These are phyloP conservation scores for Steinernema khuongi DNA, from an alignment of 1,140 invertebrate genomes.

Conservation along the genomic window DNA sequence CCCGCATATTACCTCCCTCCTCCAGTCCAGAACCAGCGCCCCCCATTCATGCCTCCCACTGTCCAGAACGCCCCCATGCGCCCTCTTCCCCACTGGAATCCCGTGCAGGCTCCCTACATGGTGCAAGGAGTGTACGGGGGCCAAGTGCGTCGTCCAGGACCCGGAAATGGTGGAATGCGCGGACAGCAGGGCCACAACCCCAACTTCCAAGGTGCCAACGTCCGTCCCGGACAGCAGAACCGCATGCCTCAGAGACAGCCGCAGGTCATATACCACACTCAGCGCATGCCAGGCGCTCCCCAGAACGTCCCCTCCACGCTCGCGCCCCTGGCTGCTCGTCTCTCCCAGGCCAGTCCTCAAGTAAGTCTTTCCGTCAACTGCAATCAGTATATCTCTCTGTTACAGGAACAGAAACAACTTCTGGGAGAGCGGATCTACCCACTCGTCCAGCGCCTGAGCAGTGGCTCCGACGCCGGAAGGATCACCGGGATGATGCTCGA, in stretches of 20 bases:
- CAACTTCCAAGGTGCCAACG: neutral
- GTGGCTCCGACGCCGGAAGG: slow-evolving; percentile 72
- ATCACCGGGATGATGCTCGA: slow-evolving; percentile 99
- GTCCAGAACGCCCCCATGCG: slow-evolving; percentile 70
- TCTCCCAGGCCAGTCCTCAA: slow-evolving; percentile 82
- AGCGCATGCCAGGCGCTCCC: neutral
- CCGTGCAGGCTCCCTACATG: slow-evolving; percentile 2
- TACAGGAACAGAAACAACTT: slow-evolving; percentile 95
- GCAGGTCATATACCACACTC: neutral
- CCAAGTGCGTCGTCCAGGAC: neutral
- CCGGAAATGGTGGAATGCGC: neutral
- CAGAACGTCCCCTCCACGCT: neutral
- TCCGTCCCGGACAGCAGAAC: neutral
- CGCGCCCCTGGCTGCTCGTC: slow-evolving; percentile 73
- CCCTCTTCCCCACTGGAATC: slow-evolving; percentile 77
- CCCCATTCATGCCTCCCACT: slow-evolving; percentile 72
- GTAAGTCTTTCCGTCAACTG: slow-evolving; percentile 20
- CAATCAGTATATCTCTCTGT: slow-evolving; percentile 26
- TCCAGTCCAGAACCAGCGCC: slow-evolving; percentile 78
- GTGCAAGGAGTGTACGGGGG: slow-evolving; percentile 2
- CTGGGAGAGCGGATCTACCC: slow-evolving; percentile 95
- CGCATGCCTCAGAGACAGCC: neutral
- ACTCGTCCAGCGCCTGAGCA: slow-evolving; percentile 80
- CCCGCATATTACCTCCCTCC: no score
- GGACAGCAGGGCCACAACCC: neutral